Base-by-base conservation (phyloP, 1,140 invertebrate genomes). In the Trigoniulus corallinus region DNA sequence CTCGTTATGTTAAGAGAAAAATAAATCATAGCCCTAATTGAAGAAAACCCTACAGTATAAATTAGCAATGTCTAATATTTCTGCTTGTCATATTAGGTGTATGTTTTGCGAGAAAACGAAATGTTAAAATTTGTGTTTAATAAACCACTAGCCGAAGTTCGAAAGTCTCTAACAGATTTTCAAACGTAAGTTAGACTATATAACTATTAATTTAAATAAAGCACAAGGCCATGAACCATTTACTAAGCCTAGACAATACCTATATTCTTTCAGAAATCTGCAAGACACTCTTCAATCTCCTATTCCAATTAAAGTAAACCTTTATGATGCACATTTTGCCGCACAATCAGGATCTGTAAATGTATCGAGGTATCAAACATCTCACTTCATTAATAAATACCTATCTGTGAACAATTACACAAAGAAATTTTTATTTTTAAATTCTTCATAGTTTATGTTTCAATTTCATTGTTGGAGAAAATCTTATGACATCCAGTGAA, bases 41-140 rank as follows among this genome's bases (percentile, higher is more conserved):
- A 43, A 4, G 20, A 7, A 43, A 43, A 43, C 15, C 20, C 20
- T 7, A 22, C 4, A 18, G 41, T 4, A 43, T 12, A 43, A 43
- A 39, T 10, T 7, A n/a, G 4, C 15, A 43, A 18, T 43, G 10
- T 43, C 10, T 43, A 7, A 7, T 43, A 22, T 7, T 43, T 43
- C 21, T 43, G 10, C n/a, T 39, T 12, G 10, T 39, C 21, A 26
- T 58, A 59, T 4, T 67, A 83, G 69, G 74, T 85, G 41, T 83
- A 81, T 50, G 68, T 86, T 4, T 70, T 84, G 0, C 67, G 82
- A 3, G 81, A 84, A 50, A 70, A 80, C 24, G 82, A 84, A 18
- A 68, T 86, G 55, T 56, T 86, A 53, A 80, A 80, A 57, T 82
- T 82, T 56, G 74, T 82, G 0, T 83, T 83, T 53, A 70, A 74